These are phyloP conservation scores for Phania funesta DNA, from an alignment of 2,888 invertebrate genomes.

Conservation along the genomic window DNA sequence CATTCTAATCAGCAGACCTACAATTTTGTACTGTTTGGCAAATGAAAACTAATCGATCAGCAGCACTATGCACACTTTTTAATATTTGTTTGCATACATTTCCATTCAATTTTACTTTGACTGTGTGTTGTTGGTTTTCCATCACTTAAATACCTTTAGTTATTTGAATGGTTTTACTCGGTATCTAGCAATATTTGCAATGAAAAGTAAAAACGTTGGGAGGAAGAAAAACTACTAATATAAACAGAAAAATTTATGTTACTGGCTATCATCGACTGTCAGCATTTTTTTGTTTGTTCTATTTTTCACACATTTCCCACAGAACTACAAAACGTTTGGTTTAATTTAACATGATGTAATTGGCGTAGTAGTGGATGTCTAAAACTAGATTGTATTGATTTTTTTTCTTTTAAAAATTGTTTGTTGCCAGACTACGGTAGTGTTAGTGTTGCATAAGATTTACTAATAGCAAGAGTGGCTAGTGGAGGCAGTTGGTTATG, in stretches of 20 bases:
- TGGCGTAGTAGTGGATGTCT: background rate
- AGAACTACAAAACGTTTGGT: slow-evolving; percentile 23
- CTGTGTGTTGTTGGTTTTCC: slow-evolving; percentile 2
- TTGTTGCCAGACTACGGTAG: too few species aligned
- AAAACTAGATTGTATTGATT: background rate
- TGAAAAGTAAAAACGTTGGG: background rate
- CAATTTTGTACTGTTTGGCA: slow-evolving; percentile 36
- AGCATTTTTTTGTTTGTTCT: background rate
- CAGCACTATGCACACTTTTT: slow-evolving; percentile 36
- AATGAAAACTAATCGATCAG: slow-evolving; percentile 54
- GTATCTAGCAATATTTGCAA: slow-evolving; percentile 3
- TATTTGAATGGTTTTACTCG: slow-evolving; percentile 29
- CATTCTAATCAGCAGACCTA: slow-evolving; percentile 39
- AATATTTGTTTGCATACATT: slow-evolving; percentile 29
- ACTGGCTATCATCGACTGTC: slow-evolving; percentile 27
- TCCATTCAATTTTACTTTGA: background rate
- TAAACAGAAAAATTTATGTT: background rate
- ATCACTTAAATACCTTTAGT: slow-evolving; percentile 40
- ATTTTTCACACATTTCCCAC: slow-evolving; percentile 32
- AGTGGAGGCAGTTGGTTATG: too few species aligned
- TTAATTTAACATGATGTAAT: slow-evolving; percentile 37
- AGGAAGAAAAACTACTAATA: background rate
- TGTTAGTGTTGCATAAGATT: too few species aligned
- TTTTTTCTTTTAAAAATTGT: too few species aligned
- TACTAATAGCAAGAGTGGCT: too few species aligned